Evolutionary conservation across 2,797 vertebrate species (phyloP), one percentile per base, ranked within the genome.

Genomic region (Spondyliosoma cantharus): DNA sequence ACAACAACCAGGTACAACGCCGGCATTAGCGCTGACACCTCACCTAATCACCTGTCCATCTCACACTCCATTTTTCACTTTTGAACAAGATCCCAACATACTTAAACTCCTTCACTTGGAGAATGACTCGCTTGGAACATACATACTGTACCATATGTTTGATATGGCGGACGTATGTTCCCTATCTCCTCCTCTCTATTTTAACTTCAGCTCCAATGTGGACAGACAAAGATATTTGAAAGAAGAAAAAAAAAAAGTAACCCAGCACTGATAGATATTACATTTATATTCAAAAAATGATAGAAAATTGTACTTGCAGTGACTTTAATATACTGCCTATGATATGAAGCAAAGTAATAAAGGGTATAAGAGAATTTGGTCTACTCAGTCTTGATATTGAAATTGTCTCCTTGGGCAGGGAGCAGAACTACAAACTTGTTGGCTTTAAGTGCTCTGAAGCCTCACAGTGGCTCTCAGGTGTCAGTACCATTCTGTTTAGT

Each of bases 241-340:
- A 1, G 13, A 53, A 5, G 27, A 20, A 20, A 76, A 43, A 54
- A 60, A 43, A 43, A 42, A 53, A 20, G 8, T 61, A 68, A 19
- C 11, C 5, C 9, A 27, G 17, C n/a, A 63, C 24, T 37, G 53
- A 71, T 32, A 59, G 32, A 80, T 71, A 76, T 81, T 76, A 59
- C 45, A 77, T 84, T 85, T 63, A 66, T 79, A 76, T 61, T 73
- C 22, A 72, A 78, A 85, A 37, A 81, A 62, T 63, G 24, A 78
- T 57, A 53, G 48, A 82, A 80, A 77, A 37, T 54, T 60, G 22
- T n/a, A 52, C 22, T 78, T 69, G 53, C 49, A 43, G 46, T 53
- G 25, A 61, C 57, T 61, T 83, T 48, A 76, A 43, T 59, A 58
- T 68, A 70, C 63, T 68, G 16, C 20, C 11, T 80, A 59, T 77